A percentile compares a stretch with the other conserved stretches of the same genome.
Evolutionary conservation across 2,113 vertebrate genomes (phyloP).

Genomic region (Osmerus eperlanus): DNA sequence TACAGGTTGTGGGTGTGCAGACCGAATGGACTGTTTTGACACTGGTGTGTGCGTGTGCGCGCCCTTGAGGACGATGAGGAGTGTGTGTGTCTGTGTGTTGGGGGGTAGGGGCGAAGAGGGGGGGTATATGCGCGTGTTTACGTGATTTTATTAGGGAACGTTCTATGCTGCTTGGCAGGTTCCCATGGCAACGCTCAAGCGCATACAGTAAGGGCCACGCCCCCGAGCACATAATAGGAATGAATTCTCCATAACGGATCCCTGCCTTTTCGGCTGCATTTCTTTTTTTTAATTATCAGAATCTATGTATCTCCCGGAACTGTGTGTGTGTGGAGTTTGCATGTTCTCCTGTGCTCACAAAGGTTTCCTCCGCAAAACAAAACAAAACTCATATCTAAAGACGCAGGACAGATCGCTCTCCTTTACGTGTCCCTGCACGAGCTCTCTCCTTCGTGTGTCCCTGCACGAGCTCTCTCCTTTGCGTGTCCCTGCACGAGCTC

Average conservation of each 20-base stretch:
- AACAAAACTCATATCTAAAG: neutral
- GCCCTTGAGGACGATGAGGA: neutral
- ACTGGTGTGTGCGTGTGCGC: neutral
- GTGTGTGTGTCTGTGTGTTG: slow-evolving; percentile 5
- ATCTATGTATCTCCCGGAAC: too few species aligned
- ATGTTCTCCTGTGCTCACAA: too few species aligned
- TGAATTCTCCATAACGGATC: slow-evolving; percentile 15
- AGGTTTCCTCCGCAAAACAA: neutral
- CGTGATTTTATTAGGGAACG: slow-evolving; percentile 25
- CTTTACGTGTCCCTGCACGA: too few species aligned
- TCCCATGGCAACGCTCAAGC: slow-evolving; percentile 70
- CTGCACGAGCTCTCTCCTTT: too few species aligned
- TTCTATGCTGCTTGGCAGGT: slow-evolving; percentile 58
- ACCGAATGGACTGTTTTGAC: neutral
- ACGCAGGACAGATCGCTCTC: too few species aligned
- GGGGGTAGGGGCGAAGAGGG: neutral
- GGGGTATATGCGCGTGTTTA: neutral
- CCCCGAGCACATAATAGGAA: slow-evolving; percentile 29
- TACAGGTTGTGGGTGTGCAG: neutral
- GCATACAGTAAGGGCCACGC: slow-evolving; percentile 46
- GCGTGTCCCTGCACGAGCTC: too few species aligned
- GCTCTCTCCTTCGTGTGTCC: too few species aligned
- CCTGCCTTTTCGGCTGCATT: neutral
- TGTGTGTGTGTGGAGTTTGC: neutral
- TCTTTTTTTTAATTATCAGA: neutral